Conservation (phyloP, 2,888 invertebrate species). For the Drosophila buzzatii region DNA sequence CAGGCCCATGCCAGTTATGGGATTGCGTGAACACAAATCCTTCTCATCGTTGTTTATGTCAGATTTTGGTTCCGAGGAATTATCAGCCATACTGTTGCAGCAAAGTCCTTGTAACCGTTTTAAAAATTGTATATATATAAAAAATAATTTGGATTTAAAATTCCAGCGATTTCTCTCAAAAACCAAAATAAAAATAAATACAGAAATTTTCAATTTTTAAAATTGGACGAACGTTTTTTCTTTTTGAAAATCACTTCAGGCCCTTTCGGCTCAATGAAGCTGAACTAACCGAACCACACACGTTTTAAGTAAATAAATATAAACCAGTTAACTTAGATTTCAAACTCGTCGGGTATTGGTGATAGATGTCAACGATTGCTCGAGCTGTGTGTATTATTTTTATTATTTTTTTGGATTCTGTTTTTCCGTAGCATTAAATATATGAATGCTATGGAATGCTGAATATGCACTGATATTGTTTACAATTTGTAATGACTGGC, state of each 20-base stretch:
- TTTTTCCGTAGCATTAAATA: conserved; percentile 9
- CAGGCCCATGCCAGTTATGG: conserved; percentile 47
- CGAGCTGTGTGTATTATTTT: conserved; percentile 6
- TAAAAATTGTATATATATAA: not conserved
- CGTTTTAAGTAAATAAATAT: conserved; percentile 1
- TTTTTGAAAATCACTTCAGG: not conserved
- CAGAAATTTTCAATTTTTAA: conserved; percentile 2
- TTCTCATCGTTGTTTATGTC: not conserved
- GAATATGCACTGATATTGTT: conserved; percentile 10
- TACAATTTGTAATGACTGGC: not conserved
- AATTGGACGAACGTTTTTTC: conserved; percentile 1
- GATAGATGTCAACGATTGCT: conserved; percentile 5
- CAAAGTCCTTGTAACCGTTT: not conserved
- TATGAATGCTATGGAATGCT: conserved; percentile 6
- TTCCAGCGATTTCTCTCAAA: not conserved
- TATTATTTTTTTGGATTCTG: conserved; percentile 4
- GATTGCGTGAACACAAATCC: conserved; percentile 29
- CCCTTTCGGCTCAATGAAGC: not conserved
- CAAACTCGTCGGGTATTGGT: not conserved
- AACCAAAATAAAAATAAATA: not conserved
- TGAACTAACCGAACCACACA: not conserved
- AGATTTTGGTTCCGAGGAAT: not conserved
- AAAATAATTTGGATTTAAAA: not conserved
- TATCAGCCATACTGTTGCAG: conserved; percentile 1
- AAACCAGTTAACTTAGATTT: not conserved